Base-by-base conservation (phyloP, 2,888 invertebrate genomes). In the Acanthosepion pharaonis region DNA sequence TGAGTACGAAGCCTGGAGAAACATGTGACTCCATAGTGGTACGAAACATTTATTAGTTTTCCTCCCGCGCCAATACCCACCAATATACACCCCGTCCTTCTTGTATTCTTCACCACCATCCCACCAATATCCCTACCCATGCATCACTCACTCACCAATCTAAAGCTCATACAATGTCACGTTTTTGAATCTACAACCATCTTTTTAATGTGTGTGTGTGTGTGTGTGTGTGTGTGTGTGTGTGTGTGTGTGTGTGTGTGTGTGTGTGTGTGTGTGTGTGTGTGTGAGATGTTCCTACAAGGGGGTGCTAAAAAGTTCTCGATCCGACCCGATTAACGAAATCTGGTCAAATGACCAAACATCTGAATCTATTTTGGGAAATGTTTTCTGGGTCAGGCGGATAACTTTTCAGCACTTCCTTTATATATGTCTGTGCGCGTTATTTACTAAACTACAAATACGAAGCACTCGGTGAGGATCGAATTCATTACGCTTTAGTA, bases 1-100 rank as follows among this genome's bases (percentile, higher is more conserved):
- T 48, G 92, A 23, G 48, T 48, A 92, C 51, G 48, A 92, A 92
- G 78, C 48, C 92, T 92, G 49, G 92, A 92, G 48, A 92, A 92
- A 92, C 78, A 78, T 78, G 78, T 78, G 78, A 78, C 78, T 78
- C 78, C n/a, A 18, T 33, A 11, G n/a, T n/a, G 78, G n/a, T 78
- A 78, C n/a, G 78, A 33, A 78, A 78, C n/a, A 78, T 78, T 78
- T 78, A 33, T 78, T 33, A 78, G 78, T 78, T 15, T 18, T n/a
- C 33, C n/a, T n/a, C 78, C 8, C 18, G 20, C 92, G 20, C 23
- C 49, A 15, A 23, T 49, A 23, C 48, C 48, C 91, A 4, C 4
- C 91, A 33, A 92, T 25, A 25, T 25, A 15, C 18, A 92, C 15
- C 49, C 25, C 15, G 28, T 48, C 49, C 23, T 49, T 28, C 92